Evolutionary conservation across 2,888 invertebrate genomes (phyloP).

Genomic region (Tryphoninae sp.): DNA sequence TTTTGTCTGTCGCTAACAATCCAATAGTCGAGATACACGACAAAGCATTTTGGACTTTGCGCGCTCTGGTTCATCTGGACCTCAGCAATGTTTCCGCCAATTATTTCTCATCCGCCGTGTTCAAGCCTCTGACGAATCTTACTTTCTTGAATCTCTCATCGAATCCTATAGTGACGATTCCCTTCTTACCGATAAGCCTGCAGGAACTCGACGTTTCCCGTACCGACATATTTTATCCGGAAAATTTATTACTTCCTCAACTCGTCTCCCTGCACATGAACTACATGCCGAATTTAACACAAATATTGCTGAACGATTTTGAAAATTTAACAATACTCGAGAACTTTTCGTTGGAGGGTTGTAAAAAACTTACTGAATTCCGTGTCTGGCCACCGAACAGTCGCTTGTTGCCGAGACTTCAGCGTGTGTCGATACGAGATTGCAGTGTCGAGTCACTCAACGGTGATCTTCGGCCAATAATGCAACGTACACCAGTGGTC

Average conservation of each 20-base stretch:
- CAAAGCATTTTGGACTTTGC: conserved; percentile 73
- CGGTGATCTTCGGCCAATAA: conserved; percentile 80
- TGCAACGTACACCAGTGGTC: conserved; percentile 81
- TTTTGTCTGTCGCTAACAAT: conserved; percentile 76
- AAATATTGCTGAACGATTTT: conserved; percentile 83
- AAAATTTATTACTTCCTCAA: conserved; percentile 81
- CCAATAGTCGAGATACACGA: conserved; percentile 78
- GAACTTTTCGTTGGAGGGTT: conserved; percentile 83
- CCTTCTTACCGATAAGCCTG: conserved; percentile 83
- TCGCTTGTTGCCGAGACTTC: conserved; percentile 81
- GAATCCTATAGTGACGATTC: conserved; percentile 83
- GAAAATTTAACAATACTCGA: conserved; percentile 83
- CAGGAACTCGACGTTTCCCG: conserved; percentile 85
- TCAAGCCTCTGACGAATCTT: conserved; percentile 73
- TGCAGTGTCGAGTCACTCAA: conserved; percentile 81
- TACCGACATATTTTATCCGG: conserved; percentile 83
- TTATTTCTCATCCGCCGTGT: conserved; percentile 71
- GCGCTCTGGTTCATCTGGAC: conserved; percentile 71
- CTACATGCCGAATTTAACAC: conserved; percentile 82
- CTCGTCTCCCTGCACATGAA: conserved; percentile 84
- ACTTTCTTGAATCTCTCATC: conserved; percentile 73
- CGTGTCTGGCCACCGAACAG: conserved; percentile 81
- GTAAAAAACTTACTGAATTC: conserved; percentile 82
- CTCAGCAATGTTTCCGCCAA: conserved; percentile 73
- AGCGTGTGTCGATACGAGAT: conserved; percentile 81